Evolutionary conservation across 2,797 vertebrate genomes (phyloP), one percentile per base, ranked within the genome.

Genomic region (Buphagus erythrorhynchus): DNA sequence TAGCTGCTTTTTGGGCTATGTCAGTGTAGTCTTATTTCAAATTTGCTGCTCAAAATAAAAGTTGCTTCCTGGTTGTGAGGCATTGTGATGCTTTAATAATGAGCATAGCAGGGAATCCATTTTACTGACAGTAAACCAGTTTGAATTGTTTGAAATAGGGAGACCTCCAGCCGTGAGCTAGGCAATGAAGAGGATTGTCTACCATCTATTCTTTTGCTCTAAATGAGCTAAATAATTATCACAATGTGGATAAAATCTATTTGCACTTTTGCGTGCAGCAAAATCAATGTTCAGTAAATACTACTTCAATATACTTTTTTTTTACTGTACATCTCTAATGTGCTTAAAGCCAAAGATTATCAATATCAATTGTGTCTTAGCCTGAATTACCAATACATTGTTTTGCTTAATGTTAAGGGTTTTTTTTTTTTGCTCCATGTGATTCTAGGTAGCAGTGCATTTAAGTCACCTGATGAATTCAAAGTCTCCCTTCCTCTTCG

Each of bases 401-500:
- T 20, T 59, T 74, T 63, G 33, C 29, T 68, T 19, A 4, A 22
- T 66, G 11, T 20, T 84, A 29, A 80, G 31, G 18, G 4, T 5
- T 80, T 93, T 80, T 19, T 58, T 91, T 76, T 73, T 28, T 77
- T 94, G 51, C 62, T 80, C 48, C 5, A 42, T 86, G 36, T 87
- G 7, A 49, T 79, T 67, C 69, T 93, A 99, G 99, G 98, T 96
- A 99, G 98, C 94, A 99, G 99, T 51, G 99, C 99, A 15, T 99
- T 99, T 96, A 99, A 99, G 97, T 99, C 99, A 1, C 99, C 99
- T 0, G 99, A 99, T 93, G 99, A 99, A 5, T 99, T 99, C 97
- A 99, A 99, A 88, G 99, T 99, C 52, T 99, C 99, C 86, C 98
- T 99, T 11, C 98, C 99, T 3, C 98, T 99, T 59, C 99, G 99